phyloP scores from a whole-genome alignment of 2,888 invertebrate genomes.

The Tetragonula carbonaria region DNA sequence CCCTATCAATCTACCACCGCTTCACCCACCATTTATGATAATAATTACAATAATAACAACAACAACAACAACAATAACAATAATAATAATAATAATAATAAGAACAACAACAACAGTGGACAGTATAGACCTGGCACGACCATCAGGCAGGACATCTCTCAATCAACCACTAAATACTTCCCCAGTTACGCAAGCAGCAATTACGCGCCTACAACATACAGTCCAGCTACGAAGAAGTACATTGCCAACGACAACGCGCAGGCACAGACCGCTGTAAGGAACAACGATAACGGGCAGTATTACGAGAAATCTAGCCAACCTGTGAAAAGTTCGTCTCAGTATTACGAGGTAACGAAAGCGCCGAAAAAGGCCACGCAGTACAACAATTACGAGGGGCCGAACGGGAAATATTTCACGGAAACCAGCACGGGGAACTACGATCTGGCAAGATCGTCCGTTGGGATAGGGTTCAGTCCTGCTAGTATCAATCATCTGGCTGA shows the following conservation, averaged over 20 bases:
- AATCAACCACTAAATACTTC: constrained; percentile 74
- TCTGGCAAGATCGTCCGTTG: constrained; percentile 75
- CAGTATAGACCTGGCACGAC: constrained; percentile 75
- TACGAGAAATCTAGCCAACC: constrained; percentile 71
- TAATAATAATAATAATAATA: constrained; percentile 63
- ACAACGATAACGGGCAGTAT: constrained; percentile 71
- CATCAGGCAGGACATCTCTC: constrained; percentile 79
- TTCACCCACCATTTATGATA: constrained; percentile 73
- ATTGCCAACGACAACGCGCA: constrained; percentile 57
- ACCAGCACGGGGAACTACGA: constrained; percentile 78
- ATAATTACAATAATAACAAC: constrained; percentile 62
- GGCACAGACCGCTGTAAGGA: constrained; percentile 57
- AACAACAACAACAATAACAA: constrained; percentile 58
- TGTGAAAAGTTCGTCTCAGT: constrained; percentile 72
- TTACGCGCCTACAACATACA: constrained; percentile 84
- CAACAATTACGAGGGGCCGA: constrained; percentile 74
- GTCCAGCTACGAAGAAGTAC: constrained; percentile 78
- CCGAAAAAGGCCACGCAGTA: constrained; percentile 78
- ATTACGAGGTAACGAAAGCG: constrained; percentile 76
- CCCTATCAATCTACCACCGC: constrained; percentile 74
- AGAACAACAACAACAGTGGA: constrained; percentile 67
- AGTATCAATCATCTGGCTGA: constrained; percentile 82
- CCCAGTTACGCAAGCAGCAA: constrained; percentile 84
- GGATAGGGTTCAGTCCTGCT: constrained; percentile 81
- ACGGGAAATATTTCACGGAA: constrained; percentile 77